Evolutionary conservation across 2,113 vertebrate species (phyloP), one percentile per base, ranked within the genome.

Genomic region (Anser cygnoides): DNA sequence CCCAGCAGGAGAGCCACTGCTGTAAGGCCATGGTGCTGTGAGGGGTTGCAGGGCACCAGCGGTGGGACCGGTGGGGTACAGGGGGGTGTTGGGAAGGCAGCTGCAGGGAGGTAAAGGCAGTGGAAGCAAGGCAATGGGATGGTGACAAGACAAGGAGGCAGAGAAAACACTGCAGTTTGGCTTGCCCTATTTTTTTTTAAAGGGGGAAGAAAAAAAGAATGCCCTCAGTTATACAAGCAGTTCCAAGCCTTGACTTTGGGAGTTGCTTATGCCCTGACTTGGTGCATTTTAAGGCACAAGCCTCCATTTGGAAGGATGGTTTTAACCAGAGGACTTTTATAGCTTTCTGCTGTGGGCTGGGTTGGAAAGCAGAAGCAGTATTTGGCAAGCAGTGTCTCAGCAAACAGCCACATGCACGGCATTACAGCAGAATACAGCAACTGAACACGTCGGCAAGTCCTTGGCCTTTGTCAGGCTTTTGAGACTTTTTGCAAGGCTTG

Each of bases 191-290:
- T 49, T 49, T 49, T 43, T 21, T 21, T 49, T 49, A 11, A 49
- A 21, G 20, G 5, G 46, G 46, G 46, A 58, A 19, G 17, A 16
- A 37, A 6, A 62, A 26, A 35, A 37, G n/a, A 9, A 50, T 50
- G 68, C 18, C n/a, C n/a, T 52, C 19, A 26, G 25, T 72, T 72
- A 29, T 13, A 54, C 35, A 50, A 13, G 18, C 26, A 19, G 41
- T 46, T 67, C 65, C 39, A 23, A 33, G 26, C 33, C 31, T 8
- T 72, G 84, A 11, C 20, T 78, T 12, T 66, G 84, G 58, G 58
- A 43, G 23, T 0, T 29, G n/a, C 31, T 59, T 0, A 0, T n/a
- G n/a, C 41, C 46, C 50, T 28, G 55, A 10, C 44, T 26, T 25
- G 19, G 21, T 59, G 63, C 3, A 0, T 35, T 93, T 54, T 43